Conservation (phyloP, 2,888 invertebrate genomes). For the Callimorpha dominula region DNA sequence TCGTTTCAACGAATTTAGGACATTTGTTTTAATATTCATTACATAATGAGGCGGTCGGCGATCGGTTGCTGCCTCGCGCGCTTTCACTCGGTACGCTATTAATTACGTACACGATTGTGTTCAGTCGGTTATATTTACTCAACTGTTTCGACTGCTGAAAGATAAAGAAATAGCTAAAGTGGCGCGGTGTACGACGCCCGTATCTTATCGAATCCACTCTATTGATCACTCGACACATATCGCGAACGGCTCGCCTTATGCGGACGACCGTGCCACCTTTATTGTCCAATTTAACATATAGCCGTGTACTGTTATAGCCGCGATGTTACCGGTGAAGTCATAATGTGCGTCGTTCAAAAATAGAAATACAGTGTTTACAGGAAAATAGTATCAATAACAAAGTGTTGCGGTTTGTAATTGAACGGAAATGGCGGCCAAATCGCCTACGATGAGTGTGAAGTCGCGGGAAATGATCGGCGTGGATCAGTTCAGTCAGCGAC, state of each 20-base stretch:
- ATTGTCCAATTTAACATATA: slow-evolving; percentile 82
- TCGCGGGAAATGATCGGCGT: slow-evolving; percentile 83
- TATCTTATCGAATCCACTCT: slow-evolving; percentile 84
- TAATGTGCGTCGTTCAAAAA: slow-evolving; percentile 83
- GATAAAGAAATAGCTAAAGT: slow-evolving; percentile 83
- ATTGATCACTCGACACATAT: slow-evolving; percentile 84
- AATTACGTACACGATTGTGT: slow-evolving; percentile 81
- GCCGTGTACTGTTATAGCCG: slow-evolving; percentile 77
- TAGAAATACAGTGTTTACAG: slow-evolving; percentile 83
- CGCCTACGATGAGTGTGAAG: slow-evolving; percentile 82
- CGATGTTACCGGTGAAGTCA: slow-evolving; percentile 85
- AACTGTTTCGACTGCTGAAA: slow-evolving; percentile 83
- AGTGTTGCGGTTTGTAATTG: slow-evolving; percentile 85
- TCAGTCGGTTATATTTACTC: slow-evolving; percentile 82
- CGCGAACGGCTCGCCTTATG: slow-evolving; percentile 82
- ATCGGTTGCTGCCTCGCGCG: slow-evolving; percentile 70
- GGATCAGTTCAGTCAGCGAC: slow-evolving; percentile 83
- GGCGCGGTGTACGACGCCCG: slow-evolving; percentile 72
- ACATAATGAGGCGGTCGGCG: slow-evolving; percentile 79
- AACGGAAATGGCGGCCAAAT: slow-evolving; percentile 83
- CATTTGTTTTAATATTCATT: slow-evolving; percentile 83
- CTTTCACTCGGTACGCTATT: slow-evolving; percentile 83
- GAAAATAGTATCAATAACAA: slow-evolving; percentile 85
- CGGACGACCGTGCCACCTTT: slow-evolving; percentile 82
- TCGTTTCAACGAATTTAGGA: slow-evolving; percentile 73